phyloP scores from a whole-genome alignment of 2,888 invertebrate genomes.

The Hymenopus coronatus region DNA sequence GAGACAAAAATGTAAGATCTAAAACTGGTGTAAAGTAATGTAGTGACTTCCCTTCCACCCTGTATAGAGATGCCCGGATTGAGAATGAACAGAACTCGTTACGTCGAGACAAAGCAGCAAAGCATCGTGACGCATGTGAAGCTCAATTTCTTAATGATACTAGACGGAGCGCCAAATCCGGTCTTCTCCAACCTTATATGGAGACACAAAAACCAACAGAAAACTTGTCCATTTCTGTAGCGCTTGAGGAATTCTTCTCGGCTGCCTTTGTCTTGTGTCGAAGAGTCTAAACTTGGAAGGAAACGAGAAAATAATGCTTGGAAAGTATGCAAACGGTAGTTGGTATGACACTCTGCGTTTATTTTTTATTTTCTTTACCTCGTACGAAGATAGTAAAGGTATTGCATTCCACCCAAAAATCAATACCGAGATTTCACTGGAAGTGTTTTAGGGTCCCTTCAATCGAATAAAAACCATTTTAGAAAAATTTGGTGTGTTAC shows the following conservation, averaged over 20 bases:
- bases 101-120: neutral
- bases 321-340: no score
- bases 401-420: no score
- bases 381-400: no score
- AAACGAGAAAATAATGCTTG: neutral
- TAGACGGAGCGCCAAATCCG: neutral
- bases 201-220: neutral
- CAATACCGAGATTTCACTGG: no score
- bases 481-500: no score
- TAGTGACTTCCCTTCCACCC: no score
- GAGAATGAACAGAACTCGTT: neutral
- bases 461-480: no score
- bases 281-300: neutral
- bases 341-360: no score
- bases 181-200: neutral
- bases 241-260: neutral
- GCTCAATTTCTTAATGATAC: neutral
- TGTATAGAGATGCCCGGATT: neutral
- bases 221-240: neutral
- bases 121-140: neutral
- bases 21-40: no score
- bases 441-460: no score
- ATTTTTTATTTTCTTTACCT: no score
- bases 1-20: no score
- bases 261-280: neutral